phyloP scores from a whole-genome alignment of 2,113 vertebrate species.

The Myotis lucifugus region DNA sequence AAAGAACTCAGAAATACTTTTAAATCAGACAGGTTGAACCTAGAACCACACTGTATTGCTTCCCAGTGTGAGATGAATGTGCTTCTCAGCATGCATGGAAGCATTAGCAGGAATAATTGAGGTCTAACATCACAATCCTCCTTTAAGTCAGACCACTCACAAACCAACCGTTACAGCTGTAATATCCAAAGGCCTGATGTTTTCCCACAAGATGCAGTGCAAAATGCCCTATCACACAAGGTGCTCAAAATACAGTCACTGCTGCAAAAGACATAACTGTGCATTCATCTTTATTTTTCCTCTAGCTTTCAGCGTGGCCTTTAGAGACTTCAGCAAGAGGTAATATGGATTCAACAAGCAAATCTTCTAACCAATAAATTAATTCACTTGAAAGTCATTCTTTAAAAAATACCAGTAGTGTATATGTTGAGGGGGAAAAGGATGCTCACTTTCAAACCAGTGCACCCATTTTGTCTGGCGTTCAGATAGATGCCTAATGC shows the following conservation, averaged over 20 bases:
- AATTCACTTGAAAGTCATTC: constrained; percentile 43
- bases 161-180: neutral
- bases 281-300: neutral
- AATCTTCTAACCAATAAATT: neutral
- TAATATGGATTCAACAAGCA: constrained; percentile 6
- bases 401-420: constrained; percentile 37
- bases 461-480: neutral
- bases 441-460: neutral
- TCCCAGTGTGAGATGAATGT: neutral
- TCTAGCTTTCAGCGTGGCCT: neutral
- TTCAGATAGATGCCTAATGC: neutral
- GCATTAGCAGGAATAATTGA: neutral
- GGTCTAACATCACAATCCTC: neutral
- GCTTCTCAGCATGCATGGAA: neutral
- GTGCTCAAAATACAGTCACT: neutral
- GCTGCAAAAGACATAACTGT: neutral
- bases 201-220: neutral
- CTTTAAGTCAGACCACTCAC: neutral
- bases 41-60: neutral
- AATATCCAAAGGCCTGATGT: neutral
- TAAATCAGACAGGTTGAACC: neutral
- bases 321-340: neutral
- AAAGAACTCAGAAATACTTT: neutral
- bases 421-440: neutral
- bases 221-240: neutral